A percentile compares a stretch with the other conserved stretches of the same genome.
These are phyloP conservation scores for Psophia crepitans DNA, from an alignment of 2,113 vertebrate genomes.

Conservation along the genomic window DNA sequence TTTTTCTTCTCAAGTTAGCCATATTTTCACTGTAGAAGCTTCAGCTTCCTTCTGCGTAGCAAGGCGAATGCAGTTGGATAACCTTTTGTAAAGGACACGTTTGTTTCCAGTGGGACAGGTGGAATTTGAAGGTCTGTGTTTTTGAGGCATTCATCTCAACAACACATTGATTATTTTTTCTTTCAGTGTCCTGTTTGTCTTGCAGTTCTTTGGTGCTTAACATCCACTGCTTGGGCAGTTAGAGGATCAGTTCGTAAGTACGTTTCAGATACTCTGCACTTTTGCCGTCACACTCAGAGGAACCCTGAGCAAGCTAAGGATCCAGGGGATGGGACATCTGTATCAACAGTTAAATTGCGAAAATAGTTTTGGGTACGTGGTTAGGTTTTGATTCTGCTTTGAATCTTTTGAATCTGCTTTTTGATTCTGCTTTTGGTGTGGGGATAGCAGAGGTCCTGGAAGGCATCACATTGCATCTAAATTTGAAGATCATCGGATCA, in stretches of 20 bases:
- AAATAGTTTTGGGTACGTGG: neutral
- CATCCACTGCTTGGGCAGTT: neutral
- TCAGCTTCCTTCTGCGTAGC: neutral
- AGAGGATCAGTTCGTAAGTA: neutral
- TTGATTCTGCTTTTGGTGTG: neutral
- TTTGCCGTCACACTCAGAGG: neutral
- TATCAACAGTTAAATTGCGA: neutral
- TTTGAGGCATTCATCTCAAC: neutral
- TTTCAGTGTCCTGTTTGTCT: neutral
- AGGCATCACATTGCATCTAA: neutral
- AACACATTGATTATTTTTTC: neutral
- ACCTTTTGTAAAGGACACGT: neutral
- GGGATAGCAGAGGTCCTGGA: neutral
- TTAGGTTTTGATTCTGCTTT: neutral
- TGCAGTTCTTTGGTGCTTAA: neutral
- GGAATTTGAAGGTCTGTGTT: rapidly evolving
- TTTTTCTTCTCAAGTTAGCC: neutral
- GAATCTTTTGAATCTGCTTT: no score
- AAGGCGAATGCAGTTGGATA: neutral
- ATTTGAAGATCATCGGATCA: neutral
- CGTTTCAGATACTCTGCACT: neutral
- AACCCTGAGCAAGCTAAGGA: neutral
- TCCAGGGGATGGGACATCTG: neutral
- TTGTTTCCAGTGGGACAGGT: neutral
- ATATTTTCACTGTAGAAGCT: neutral